Evolutionary conservation across 2,113 vertebrate genomes (phyloP).

Genomic region (Oncorhynchus masou): DNA sequence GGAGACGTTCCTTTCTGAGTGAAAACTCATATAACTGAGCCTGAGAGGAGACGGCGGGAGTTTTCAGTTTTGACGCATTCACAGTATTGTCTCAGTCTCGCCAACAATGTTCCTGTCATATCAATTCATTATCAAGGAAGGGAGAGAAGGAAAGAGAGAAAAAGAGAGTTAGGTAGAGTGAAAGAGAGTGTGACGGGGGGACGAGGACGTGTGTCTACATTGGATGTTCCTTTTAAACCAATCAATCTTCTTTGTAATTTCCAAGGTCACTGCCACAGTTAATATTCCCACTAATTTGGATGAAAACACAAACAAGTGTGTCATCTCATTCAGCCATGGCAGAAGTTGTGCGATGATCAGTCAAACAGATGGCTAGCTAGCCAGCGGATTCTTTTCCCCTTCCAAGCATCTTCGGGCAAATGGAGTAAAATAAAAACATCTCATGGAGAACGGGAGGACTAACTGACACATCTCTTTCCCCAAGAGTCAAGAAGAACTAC

Average conservation of each 20-base stretch:
- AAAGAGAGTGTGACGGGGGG: conserved; percentile 10
- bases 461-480: no score
- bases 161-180: conserved; percentile 2
- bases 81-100: conserved; percentile 1
- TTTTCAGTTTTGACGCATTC: not conserved
- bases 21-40: not conserved
- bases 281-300: conserved; percentile 36
- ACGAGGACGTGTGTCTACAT: conserved; percentile 15
- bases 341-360: conserved; percentile 2
- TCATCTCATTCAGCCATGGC: conserved; percentile 14
- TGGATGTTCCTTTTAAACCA: conserved; percentile 33
- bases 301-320: conserved; percentile 32
- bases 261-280: conserved; percentile 32
- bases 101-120: conserved; percentile 6
- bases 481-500: no score
- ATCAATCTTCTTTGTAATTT: conserved; percentile 43
- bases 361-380: conserved; percentile 9
- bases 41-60: not conserved
- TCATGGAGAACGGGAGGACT: not conserved
- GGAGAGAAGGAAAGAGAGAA: not conserved
- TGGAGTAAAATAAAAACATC: not conserved
- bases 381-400: no score
- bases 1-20: conserved; percentile 6
- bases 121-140: conserved; percentile 13
- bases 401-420: conserved; percentile 13